phyloP scores from a whole-genome alignment of 2,888 invertebrate species.

The Tetanocera ferruginea region DNA sequence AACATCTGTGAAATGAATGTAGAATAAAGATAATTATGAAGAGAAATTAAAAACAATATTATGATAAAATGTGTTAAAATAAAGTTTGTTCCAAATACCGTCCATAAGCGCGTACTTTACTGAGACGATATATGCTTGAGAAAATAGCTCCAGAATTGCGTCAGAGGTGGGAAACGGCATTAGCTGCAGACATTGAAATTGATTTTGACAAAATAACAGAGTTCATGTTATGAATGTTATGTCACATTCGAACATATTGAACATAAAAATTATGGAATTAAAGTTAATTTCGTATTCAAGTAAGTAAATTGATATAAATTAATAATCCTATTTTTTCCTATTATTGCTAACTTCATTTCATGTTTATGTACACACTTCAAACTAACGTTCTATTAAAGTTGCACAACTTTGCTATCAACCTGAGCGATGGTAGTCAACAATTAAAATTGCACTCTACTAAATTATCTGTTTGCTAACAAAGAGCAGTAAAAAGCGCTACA shows the following conservation, averaged over 20 bases:
- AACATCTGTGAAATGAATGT: too few relatives aligned
- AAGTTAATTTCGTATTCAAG: slow-evolving; percentile 80
- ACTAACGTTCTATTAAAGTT: slow-evolving; percentile 68
- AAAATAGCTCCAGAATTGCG: slow-evolving; percentile 64
- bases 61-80: too few relatives aligned
- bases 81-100: too few relatives aligned
- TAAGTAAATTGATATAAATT: too few relatives aligned
- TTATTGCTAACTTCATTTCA: too few relatives aligned
- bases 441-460: slow-evolving; percentile 64
- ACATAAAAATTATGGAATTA: slow-evolving; percentile 83
- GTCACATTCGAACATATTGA: slow-evolving; percentile 80
- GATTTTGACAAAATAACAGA: slow-evolving; percentile 86
- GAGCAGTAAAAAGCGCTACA: slow-evolving; percentile 58
- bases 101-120: too few relatives aligned
- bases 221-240: slow-evolving; percentile 86
- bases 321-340: too few relatives aligned
- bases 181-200: slow-evolving; percentile 72
- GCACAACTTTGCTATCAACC: slow-evolving; percentile 59
- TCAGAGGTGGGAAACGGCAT: slow-evolving; percentile 61
- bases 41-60: too few relatives aligned
- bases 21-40: too few relatives aligned
- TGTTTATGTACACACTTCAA: slow-evolving; percentile 55
- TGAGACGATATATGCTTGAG: too few relatives aligned
- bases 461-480: slow-evolving; percentile 63
- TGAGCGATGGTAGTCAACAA: slow-evolving; percentile 63